phyloP scores from a whole-genome alignment of 2,113 vertebrate species.

The cat (Felis catus) region F.catus_Fca126_mat1.0 CM031417.1:136599001-136599500 shows the following conservation, averaged over 20 bases:
- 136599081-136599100: constrained; percentile 57
- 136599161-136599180: neutral
- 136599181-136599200: constrained; percentile 41
- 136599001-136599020: neutral
- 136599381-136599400: neutral
- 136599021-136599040: constrained; percentile 33
- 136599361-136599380: neutral
- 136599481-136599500: neutral
- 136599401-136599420: neutral
- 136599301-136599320: neutral
- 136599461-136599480: neutral
- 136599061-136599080: constrained; percentile 61
- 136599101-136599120: constrained; percentile 51
- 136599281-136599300: neutral
- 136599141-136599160: constrained; percentile 50
- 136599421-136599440: neutral
- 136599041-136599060: constrained; percentile 50
- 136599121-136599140: neutral
- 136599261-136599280: neutral
- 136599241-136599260: neutral
- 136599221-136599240: neutral
- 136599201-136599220: neutral
- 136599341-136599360: neutral
- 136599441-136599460: neutral
- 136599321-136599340: neutral